Evolutionary conservation across 1,140 invertebrate genomes (phyloP).

Genomic region (Trissolcus basalis): DNA sequence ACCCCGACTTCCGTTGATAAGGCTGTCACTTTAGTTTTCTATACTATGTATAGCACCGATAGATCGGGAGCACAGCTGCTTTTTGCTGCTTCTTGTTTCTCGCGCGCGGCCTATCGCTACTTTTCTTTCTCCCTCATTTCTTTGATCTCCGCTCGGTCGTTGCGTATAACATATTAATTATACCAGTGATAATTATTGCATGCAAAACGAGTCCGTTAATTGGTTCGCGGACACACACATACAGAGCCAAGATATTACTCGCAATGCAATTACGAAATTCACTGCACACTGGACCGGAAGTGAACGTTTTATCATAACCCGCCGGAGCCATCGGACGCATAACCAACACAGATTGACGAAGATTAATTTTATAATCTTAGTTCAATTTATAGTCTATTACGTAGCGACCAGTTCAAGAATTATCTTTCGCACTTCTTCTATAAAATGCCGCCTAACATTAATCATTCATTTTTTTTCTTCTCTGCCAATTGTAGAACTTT

Average conservation of each 20-base stretch:
- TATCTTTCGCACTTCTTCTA: conserved; percentile 26
- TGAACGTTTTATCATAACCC: conserved; percentile 45
- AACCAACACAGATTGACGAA: conserved; percentile 21
- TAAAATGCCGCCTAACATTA: conserved; percentile 7
- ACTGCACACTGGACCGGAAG: conserved; percentile 50
- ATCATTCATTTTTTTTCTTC: background rate
- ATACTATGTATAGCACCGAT: conserved; percentile 31
- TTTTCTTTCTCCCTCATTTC: conserved; percentile 21
- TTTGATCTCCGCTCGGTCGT: conserved; percentile 34
- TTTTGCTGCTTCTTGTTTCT: conserved; percentile 50
- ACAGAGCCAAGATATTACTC: conserved; percentile 27
- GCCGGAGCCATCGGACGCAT: conserved; percentile 17
- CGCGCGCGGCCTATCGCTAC: conserved; percentile 20
- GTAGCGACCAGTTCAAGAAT: conserved; percentile 29
- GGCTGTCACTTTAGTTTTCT: conserved; percentile 51
- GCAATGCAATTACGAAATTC: conserved; percentile 51
- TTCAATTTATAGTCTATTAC: conserved; percentile 28
- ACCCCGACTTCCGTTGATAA: conserved; percentile 75
- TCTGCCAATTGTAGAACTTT: background rate
- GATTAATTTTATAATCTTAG: conserved; percentile 40
- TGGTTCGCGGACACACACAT: conserved; percentile 44
- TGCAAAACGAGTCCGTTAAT: conserved; percentile 56
- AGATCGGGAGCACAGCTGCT: conserved; percentile 36
- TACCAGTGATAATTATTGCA: conserved; percentile 55
- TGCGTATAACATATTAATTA: conserved; percentile 57